Evolutionary conservation across 2,797 vertebrate genomes (phyloP), one percentile per base, ranked within the genome.

Genomic region (Coreius guichenoti): DNA sequence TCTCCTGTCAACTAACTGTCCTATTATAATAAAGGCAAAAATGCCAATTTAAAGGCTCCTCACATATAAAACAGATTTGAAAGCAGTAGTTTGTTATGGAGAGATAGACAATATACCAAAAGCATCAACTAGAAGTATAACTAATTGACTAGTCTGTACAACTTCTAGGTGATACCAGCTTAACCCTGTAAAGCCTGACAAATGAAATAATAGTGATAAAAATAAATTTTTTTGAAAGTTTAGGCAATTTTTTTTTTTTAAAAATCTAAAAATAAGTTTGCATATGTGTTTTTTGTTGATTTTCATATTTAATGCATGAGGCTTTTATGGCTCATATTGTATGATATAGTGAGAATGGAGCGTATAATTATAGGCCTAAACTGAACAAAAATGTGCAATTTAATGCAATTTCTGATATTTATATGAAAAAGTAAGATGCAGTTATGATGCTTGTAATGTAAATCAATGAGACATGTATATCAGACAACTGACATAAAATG

Each of bases 31-130:
- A 43, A 43, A 43, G 39, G 39, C 39, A 43, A 43, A 39, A 9
- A 43, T 43, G 39, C 8, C 39, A 43, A 43, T 54, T 65, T 26
- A 67, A 14, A 84, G 9, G 72, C 61, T 85, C 63, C 81, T 67
- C 43, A 1, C 43, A 14, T 23, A 11, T 33, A 23, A 39, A 56
- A 21, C 17, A 19, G 47, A 49, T 75, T 11, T 54, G 11, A 19
- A 54, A 54, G 26, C 7, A 21, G 4, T 26, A 61, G 65, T 36
- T 36, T 68, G 4, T 19, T 33, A 36, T 63, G 13, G 5, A 43
- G 14, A 16, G 23, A 70, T 16, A 26, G 23, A 26, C 13, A 26
- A 14, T 45, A 16, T 72, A 26, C 14, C 43, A 11, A 65, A 29
- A 33, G n/a, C 49, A 43, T 43, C 1, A 2, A 43, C 8, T 11